phyloP scores from a whole-genome alignment of 2,888 invertebrate species.

The Amphipyra tragopoginis region DNA sequence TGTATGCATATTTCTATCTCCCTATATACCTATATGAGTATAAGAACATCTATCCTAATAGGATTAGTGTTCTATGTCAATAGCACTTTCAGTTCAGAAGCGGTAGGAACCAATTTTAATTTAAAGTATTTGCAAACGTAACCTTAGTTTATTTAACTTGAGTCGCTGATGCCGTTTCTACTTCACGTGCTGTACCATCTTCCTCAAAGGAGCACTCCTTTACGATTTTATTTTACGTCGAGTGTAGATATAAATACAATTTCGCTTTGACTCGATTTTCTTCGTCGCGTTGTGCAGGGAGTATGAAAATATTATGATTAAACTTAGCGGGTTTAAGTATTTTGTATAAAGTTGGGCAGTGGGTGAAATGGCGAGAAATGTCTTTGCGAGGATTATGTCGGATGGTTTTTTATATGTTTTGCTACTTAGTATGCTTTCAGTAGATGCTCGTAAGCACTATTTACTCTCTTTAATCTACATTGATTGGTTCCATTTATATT shows the following conservation, averaged over 20 bases:
- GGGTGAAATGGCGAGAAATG: constrained; percentile 9
- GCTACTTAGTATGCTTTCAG: constrained; percentile 6
- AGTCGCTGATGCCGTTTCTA: constrained; percentile 7
- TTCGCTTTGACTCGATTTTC: constrained; percentile 63
- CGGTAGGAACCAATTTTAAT: constrained; percentile 49
- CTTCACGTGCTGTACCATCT: constrained; percentile 11
- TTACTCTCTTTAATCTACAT: no score
- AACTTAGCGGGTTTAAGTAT: constrained; percentile 28
- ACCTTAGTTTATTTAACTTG: constrained; percentile 34
- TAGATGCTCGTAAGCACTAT: no score
- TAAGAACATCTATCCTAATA: background rate
- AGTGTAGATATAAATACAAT: constrained; percentile 62
- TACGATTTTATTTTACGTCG: constrained; percentile 62
- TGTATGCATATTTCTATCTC: background rate
- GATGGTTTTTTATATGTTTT: constrained; percentile 10
- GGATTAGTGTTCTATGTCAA: constrained; percentile 4
- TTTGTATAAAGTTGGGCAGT: constrained; percentile 22
- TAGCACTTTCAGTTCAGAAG: constrained; percentile 6
- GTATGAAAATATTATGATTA: constrained; percentile 54
- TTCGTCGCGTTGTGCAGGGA: constrained; percentile 30
- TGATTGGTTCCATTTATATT: no score
- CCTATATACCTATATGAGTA: no score
- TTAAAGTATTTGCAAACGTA: constrained; percentile 57
- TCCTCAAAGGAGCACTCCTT: constrained; percentile 58
- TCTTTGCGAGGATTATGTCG: constrained; percentile 18